Evolutionary conservation across 30 jellyfish, hydroid and myxozoan genomes (phyloP).

Genomic region (Hydractinia echinata): DNA sequence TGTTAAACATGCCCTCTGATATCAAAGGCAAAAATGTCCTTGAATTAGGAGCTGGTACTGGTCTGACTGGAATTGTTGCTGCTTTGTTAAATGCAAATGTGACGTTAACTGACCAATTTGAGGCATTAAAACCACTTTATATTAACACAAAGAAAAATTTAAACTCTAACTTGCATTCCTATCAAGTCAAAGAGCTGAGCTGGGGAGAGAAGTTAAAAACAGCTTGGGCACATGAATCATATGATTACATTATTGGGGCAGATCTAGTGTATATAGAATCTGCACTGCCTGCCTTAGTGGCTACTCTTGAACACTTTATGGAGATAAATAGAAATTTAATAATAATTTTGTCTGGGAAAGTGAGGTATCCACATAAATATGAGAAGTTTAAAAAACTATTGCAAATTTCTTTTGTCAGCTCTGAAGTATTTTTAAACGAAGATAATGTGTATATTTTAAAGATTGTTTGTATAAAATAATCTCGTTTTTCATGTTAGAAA

Average conservation of each 20-base stretch:
- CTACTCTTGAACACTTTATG: conserved; percentile 43
- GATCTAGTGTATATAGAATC: conserved; percentile 67
- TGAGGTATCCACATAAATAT: conserved; percentile 49
- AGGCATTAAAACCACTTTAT: conserved; percentile 32
- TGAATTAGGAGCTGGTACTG: conserved; percentile 93
- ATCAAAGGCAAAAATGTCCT: conserved; percentile 47
- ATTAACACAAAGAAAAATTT: conserved; percentile 48
- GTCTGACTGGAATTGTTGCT: conserved; percentile 74
- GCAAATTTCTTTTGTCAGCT: conserved; percentile 23
- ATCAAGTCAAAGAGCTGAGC: conserved; percentile 38
- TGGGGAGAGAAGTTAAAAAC: conserved; percentile 64
- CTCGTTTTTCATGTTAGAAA: no score
- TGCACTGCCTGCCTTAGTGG: conserved; percentile 50
- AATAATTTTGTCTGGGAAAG: conserved; percentile 48
- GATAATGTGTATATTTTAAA: background rate
- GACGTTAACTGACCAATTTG: conserved; percentile 54
- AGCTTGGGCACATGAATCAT: conserved; percentile 30
- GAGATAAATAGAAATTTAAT: conserved; percentile 26
- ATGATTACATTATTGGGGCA: conserved; percentile 70
- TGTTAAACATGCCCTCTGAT: conserved; percentile 23
- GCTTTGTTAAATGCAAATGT: conserved; percentile 56
- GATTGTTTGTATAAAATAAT: no score
- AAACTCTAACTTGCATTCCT: background rate
- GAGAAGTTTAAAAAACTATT: conserved; percentile 36
- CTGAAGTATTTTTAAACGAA: background rate